Evolutionary conservation across 2,797 vertebrate genomes (phyloP).

Genomic region (Chaetodon trifasciatus): DNA sequence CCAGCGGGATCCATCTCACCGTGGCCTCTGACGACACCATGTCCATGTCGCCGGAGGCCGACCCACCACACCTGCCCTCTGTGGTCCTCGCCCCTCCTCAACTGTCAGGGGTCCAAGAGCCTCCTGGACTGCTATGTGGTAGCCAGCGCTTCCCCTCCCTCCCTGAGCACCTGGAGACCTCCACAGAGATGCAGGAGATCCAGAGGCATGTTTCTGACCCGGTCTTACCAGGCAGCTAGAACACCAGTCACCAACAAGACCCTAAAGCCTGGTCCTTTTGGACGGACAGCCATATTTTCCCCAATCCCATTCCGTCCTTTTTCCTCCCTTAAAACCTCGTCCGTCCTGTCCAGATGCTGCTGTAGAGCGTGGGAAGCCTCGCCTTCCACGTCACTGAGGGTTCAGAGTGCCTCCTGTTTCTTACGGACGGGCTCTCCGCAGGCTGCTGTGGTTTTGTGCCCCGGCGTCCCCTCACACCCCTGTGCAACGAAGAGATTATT

Average conservation of each 20-base stretch:
- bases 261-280: neutral
- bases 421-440: constrained; percentile 33
- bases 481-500: constrained; percentile 57
- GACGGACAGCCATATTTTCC: constrained; percentile 35
- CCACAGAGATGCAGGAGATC: constrained; percentile 86
- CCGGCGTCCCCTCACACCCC: constrained; percentile 38
- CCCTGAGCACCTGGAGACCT: constrained; percentile 90
- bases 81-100: constrained; percentile 38
- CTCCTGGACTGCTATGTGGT: constrained; percentile 81
- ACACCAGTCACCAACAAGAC: constrained; percentile 6
- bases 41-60: constrained; percentile 79
- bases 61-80: constrained; percentile 61
- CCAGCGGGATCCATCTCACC: constrained; percentile 83
- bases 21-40: constrained; percentile 82
- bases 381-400: constrained; percentile 45
- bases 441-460: constrained; percentile 26
- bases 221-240: constrained; percentile 90
- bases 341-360: constrained; percentile 64
- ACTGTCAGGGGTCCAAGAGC: constrained; percentile 50
- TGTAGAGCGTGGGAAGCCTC: constrained; percentile 28
- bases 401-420: constrained; percentile 57
- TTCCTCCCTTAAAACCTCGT: constrained; percentile 6
- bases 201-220: constrained; percentile 94
- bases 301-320: constrained; percentile 15
- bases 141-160: constrained; percentile 92